A percentile compares a stretch with the other conserved stretches of the same genome.
Evolutionary conservation across 1,140 invertebrate species (phyloP).

Genomic region (Drosophila murphyi): DNA sequence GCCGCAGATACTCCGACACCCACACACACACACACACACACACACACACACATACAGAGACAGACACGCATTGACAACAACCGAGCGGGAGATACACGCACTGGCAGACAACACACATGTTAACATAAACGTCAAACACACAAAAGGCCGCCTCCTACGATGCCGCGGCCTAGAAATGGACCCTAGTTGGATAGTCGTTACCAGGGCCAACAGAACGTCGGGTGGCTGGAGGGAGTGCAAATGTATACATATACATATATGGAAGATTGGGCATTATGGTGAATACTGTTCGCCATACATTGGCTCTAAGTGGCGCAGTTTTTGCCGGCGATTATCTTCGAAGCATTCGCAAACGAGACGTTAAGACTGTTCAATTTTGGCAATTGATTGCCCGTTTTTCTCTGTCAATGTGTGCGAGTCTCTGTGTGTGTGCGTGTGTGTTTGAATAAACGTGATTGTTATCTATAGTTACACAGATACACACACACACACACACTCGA

Average conservation of each 20-base stretch:
- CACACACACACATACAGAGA: slow-evolving; percentile 11
- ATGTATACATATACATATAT: too few species aligned
- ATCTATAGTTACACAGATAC: slow-evolving; percentile 17
- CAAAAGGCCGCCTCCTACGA: slow-evolving; percentile 54
- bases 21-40: slow-evolving; percentile 31
- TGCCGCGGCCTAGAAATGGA: slow-evolving; percentile 28
- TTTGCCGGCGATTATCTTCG: slow-evolving; percentile 74
- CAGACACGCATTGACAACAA: background rate
- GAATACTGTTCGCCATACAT: slow-evolving; percentile 8
- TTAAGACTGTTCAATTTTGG: slow-evolving; percentile 78
- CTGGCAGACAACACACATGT: slow-evolving; percentile 75
- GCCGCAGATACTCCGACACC: slow-evolving; percentile 67
- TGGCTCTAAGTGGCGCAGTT: slow-evolving; percentile 69
- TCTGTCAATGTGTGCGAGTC: slow-evolving; percentile 33
- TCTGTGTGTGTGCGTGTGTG: slow-evolving; percentile 21
- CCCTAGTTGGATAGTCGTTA: slow-evolving; percentile 38
- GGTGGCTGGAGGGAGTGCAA: background rate
- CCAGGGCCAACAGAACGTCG: slow-evolving; percentile 26
- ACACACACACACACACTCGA: slow-evolving; percentile 6
- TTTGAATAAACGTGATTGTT: slow-evolving; percentile 19
- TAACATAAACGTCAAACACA: slow-evolving; percentile 83
- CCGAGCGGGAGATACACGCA: slow-evolving; percentile 59
- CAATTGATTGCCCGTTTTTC: slow-evolving; percentile 80
- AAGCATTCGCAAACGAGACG: slow-evolving; percentile 59
- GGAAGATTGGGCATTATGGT: background rate